Evolutionary conservation across 1,140 invertebrate genomes (phyloP), one percentile per base, ranked within the genome.

Genomic region (Reticulitermes speratus): DNA sequence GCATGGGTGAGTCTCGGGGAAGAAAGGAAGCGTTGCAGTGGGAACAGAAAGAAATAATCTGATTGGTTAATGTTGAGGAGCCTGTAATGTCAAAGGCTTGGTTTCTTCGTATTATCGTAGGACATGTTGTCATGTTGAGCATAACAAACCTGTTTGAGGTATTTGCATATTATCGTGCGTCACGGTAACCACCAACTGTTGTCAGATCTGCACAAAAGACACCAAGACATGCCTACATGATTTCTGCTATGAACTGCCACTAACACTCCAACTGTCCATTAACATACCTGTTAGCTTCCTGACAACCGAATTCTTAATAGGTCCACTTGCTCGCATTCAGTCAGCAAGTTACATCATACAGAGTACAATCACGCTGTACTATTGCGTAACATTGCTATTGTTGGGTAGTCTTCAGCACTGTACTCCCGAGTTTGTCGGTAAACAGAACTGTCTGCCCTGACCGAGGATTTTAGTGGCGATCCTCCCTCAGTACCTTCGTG

Each of bases 11-110:
- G 44, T 25, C 30, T 52, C 21, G 44, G 38, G 19, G 30, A 84
- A 19, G 48, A 16, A 84, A 30, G 55, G 8, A 52, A n/a, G 44
- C 16, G 82, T 45, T 81, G 85, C 9, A 38, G 38, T 38, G 23
- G 84, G 30, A 84, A 59, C 44, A 59, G 16, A 75, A 75, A 85
- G 45, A 85, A 30, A 75, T 48, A 30, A 85, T 44, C 25, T 85
- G 52, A 85, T 85, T 84, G 84, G 44, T 16, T 52, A 32, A 84
- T 19, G 14, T 52, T 65, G 11, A 65, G 32, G 16, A 84, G 8
- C 44, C 83, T 25, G 83, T 21, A 75, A 75, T 75, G 65, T 25
- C 65, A 75, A 25, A 30, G 65, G 14, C 30, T 75, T 12, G n/a
- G 65, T 75, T 75, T 75, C 65, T 75, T 6, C n/a, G n/a, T 75